These are phyloP conservation scores for Centrocercus urophasianus DNA, from an alignment of 2,113 vertebrate genomes.

Conservation along the genomic window DNA sequence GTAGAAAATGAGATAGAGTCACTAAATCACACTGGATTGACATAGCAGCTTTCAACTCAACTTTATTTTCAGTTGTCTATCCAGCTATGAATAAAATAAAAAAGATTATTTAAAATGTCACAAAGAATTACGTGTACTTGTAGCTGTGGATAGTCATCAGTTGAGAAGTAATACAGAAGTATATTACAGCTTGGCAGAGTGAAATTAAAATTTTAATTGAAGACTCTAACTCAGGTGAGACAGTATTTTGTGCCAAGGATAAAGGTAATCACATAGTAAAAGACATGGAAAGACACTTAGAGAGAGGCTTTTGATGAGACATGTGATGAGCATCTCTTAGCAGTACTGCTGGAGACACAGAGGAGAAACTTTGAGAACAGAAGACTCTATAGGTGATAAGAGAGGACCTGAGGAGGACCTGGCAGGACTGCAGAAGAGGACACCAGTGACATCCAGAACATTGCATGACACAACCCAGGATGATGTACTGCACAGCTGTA, in stretches of 20 bases:
- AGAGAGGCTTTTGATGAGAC: neutral
- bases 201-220: neutral
- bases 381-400: rapidly evolving
- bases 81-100: neutral
- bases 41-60: neutral
- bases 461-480: neutral
- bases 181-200: neutral
- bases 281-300: rapidly evolving
- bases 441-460: neutral
- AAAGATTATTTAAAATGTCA: neutral
- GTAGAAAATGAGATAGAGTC: neutral
- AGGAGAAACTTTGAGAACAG: neutral
- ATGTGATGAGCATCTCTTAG: neutral
- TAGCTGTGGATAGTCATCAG: neutral
- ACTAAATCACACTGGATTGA: neutral
- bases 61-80: neutral
- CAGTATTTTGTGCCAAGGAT: neutral
- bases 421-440: neutral
- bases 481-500: neutral
- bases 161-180: neutral
- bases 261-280: neutral
- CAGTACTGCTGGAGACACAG: rapidly evolving
- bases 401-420: neutral
- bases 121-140: neutral
- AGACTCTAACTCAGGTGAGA: neutral